A percentile compares a stretch with the other conserved stretches of the same genome.
Evolutionary conservation across 92 coral and sea anemone genomes (phyloP).

Genomic region (Zoanthus solanderi): DNA sequence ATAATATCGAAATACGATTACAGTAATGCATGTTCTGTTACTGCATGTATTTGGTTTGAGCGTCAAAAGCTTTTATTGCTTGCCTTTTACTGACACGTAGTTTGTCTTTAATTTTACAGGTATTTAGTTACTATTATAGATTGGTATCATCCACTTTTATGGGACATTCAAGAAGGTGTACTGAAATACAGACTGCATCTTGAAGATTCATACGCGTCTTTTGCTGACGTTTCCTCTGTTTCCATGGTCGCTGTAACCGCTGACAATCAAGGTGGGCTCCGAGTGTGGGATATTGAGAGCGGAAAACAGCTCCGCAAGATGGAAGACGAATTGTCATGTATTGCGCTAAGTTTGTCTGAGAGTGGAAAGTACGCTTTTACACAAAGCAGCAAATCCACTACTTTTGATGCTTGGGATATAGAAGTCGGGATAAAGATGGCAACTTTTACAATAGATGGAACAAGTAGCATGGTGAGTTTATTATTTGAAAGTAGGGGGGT

Average conservation of each 20-base stretch:
- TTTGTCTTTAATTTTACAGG: background rate
- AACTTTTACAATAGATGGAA: conserved; percentile 29
- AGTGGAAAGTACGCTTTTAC: conserved; percentile 24
- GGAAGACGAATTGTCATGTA: background rate
- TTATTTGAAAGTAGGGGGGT: background rate
- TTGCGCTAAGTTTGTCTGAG: conserved; percentile 22
- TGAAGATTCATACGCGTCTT: background rate
- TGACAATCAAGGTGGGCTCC: conserved; percentile 23
- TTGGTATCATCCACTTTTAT: conserved; percentile 7
- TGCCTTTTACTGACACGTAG: background rate
- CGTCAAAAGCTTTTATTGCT: background rate
- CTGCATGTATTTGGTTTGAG: too few relatives aligned
- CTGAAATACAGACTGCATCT: conserved; percentile 24
- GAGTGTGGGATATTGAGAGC: conserved; percentile 42
- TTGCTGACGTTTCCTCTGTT: conserved; percentile 1
- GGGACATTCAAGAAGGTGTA: conserved; percentile 27
- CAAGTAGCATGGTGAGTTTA: conserved; percentile 22
- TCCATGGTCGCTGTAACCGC: conserved; percentile 33
- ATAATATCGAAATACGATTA: too few relatives aligned
- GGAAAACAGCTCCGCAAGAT: conserved; percentile 16
- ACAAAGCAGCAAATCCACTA: conserved; percentile 1
- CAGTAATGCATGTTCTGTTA: too few relatives aligned
- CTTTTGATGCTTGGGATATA: conserved; percentile 35
- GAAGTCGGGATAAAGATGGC: conserved; percentile 22
- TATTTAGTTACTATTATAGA: conserved; percentile 18